A percentile compares a stretch with the other conserved stretches of the same genome.
Conservation (phyloP, 2,797 vertebrate genomes). For the Otolemur crassicaudatus region DNA sequence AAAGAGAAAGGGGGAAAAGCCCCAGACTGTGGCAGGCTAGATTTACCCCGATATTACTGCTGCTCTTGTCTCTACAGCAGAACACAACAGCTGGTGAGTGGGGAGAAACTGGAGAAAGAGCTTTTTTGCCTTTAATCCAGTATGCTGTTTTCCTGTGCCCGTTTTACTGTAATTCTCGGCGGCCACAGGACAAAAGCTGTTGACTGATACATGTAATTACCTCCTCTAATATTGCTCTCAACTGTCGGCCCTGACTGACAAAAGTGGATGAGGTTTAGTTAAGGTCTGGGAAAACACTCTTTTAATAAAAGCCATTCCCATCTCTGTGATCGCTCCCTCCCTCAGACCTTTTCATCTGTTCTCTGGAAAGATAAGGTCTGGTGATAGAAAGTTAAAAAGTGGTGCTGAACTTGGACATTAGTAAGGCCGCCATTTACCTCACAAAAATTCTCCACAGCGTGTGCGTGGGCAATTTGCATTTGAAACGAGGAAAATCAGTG, state of each 20-base stretch:
- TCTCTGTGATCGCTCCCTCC: conserved; percentile 81
- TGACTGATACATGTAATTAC: conserved; percentile 94
- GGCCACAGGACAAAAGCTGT: conserved; percentile 92
- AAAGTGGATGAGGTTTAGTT: conserved; percentile 90
- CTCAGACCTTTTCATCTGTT: conserved; percentile 84
- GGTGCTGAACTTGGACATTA: conserved; percentile 66
- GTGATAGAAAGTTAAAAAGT: conserved; percentile 77
- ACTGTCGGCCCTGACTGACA: conserved; percentile 90
- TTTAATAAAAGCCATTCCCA: conserved; percentile 84
- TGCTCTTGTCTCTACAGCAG: conserved; percentile 85
- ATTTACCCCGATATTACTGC: conserved; percentile 87
- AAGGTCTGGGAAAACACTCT: conserved; percentile 88
- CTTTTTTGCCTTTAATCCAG: conserved; percentile 88
- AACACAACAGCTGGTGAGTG: conserved; percentile 93
- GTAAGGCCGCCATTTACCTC: conserved; percentile 26
- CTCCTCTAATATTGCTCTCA: conserved; percentile 92
- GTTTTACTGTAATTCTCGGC: conserved; percentile 90
- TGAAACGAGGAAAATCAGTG: conserved; percentile 3
- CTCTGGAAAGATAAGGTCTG: conserved; percentile 79
- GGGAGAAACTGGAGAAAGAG: conserved; percentile 89
- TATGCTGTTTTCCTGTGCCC: conserved; percentile 89
- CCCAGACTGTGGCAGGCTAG: conserved; percentile 82
- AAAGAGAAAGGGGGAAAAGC: conserved; percentile 47
- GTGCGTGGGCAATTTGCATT: conserved; percentile 23
- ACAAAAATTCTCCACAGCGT: background rate